phyloP scores from a whole-genome alignment of 2,113 vertebrate genomes.

The Bos javanicus region DNA sequence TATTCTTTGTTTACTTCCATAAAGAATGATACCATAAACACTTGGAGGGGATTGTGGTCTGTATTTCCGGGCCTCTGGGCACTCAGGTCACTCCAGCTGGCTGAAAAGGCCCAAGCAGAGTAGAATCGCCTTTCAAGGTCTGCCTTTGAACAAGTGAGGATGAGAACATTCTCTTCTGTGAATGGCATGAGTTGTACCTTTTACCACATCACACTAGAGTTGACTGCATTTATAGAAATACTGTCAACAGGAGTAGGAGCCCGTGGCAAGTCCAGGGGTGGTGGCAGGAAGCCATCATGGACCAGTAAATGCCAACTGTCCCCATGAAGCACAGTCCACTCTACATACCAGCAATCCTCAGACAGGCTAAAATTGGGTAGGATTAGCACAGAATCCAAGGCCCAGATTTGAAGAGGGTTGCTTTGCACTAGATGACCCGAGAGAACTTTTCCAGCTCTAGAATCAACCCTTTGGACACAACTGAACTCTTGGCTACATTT shows the following conservation, averaged over 20 bases:
- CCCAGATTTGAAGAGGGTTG: not conserved
- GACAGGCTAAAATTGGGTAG: slow-evolving; percentile 39
- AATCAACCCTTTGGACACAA: slow-evolving; percentile 71
- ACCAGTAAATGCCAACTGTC: not conserved
- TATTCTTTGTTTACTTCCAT: not conserved
- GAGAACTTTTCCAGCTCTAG: slow-evolving; percentile 53
- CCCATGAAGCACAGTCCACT: not conserved
- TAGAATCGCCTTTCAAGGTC: not conserved
- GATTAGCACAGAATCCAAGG: slow-evolving; percentile 39
- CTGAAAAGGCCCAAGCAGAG: not conserved
- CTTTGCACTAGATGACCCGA: slow-evolving; percentile 59
- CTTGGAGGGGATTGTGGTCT: not conserved
- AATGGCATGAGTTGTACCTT: not conserved
- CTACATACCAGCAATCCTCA: not conserved
- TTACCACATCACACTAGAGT: not conserved
- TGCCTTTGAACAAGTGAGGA: not conserved
- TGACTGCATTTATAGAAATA: not conserved
- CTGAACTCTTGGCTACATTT: slow-evolving; percentile 74
- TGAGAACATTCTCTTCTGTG: not conserved
- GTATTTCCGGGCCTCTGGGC: not conserved
- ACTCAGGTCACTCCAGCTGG: not conserved
- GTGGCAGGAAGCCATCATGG: not conserved
- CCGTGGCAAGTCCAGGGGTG: not conserved
- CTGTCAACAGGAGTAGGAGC: not conserved
- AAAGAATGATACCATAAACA: not conserved